These are phyloP conservation scores for Hephaestus fuliginosus DNA, from an alignment of 2,797 vertebrate species.

Conservation along the genomic window DNA sequence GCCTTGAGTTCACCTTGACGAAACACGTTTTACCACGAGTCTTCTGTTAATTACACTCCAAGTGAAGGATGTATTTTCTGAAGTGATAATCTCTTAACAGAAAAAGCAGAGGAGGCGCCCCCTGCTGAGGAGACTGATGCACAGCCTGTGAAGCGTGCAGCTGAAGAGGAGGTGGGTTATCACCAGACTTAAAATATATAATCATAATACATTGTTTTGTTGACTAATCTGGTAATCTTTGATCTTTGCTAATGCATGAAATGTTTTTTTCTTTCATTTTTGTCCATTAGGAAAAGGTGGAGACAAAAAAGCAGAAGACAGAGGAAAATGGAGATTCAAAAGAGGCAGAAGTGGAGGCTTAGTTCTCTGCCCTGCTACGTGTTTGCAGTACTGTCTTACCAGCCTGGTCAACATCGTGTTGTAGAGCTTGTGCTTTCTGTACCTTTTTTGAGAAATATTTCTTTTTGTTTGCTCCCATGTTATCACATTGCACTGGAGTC, in stretches of 20 bases:
- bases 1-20: not conserved
- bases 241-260: conserved; percentile 18
- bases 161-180: conserved; percentile 80
- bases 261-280: not conserved
- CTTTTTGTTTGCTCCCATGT: conserved; percentile 81
- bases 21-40: not conserved
- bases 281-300: conserved; percentile 82
- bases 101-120: conserved; percentile 82
- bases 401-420: conserved; percentile 85
- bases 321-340: conserved; percentile 89
- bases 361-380: conserved; percentile 65
- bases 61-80: conserved; percentile 42
- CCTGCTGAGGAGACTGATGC: conserved; percentile 85
- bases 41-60: conserved; percentile 13
- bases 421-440: conserved; percentile 91
- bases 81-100: conserved; percentile 63
- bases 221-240: conserved; percentile 8
- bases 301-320: conserved; percentile 91
- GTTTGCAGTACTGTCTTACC: conserved; percentile 83
- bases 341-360: conserved; percentile 88
- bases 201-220: conserved; percentile 10
- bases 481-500: conserved; percentile 89
- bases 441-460: conserved; percentile 82
- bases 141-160: conserved; percentile 88
- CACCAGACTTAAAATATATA: conserved; percentile 1